phyloP scores from a whole-genome alignment of 2,888 invertebrate genomes.

The Amphiduros pacificus region DNA sequence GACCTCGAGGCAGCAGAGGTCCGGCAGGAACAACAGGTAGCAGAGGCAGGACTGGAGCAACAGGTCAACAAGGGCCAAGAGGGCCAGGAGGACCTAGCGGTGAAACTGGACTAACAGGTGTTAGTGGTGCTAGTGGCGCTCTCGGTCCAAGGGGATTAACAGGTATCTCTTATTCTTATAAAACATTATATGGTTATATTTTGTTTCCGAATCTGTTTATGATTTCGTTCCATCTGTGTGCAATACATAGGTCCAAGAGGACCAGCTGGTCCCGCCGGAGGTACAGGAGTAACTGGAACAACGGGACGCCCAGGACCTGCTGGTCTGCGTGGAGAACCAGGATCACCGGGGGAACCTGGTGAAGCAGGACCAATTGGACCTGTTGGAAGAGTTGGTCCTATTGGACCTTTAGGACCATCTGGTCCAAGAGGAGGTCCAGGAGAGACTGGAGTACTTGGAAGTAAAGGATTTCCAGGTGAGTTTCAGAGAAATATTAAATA shows the following conservation, averaged over 20 bases:
- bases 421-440: slow-evolving; percentile 28
- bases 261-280: slow-evolving; percentile 6
- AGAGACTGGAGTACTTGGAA: slow-evolving; percentile 16
- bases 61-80: neutral
- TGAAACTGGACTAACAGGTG: slow-evolving; percentile 2
- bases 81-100: slow-evolving; percentile 2
- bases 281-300: slow-evolving; percentile 19
- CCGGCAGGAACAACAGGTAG: neutral
- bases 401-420: slow-evolving; percentile 21
- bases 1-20: slow-evolving; percentile 14
- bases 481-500: no score
- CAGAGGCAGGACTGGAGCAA: neutral
- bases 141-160: slow-evolving; percentile 40
- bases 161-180: no score
- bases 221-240: no score
- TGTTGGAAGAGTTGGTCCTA: slow-evolving; percentile 16
- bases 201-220: no score
- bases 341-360: slow-evolving; percentile 15
- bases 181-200: no score
- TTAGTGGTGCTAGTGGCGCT: no score
- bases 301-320: slow-evolving; percentile 20
- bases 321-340: slow-evolving; percentile 5
- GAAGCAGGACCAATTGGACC: slow-evolving; percentile 14
- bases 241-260: slow-evolving; percentile 20
- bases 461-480: no score